phyloP scores from a whole-genome alignment of 2,797 vertebrate species.

The Emydoidea blandingii region DNA sequence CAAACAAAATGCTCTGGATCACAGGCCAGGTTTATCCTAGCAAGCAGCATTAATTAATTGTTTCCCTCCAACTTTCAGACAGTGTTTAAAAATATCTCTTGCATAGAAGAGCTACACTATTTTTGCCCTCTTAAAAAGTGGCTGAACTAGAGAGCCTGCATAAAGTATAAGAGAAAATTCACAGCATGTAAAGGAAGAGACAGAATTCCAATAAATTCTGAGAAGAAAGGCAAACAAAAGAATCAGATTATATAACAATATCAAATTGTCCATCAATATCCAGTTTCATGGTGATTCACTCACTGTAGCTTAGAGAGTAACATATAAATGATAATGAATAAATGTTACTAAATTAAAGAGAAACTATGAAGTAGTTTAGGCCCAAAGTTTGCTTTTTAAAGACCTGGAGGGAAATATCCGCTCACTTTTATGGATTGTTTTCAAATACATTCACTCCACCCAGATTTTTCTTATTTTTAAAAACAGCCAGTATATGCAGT shows the following conservation, averaged over 20 bases:
- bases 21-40: constrained; percentile 30
- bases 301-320: rapidly evolving
- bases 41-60: constrained; percentile 21
- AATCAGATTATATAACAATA: background rate
- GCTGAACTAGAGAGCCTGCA: background rate
- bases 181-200: background rate
- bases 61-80: constrained; percentile 4
- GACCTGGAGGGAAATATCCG: background rate
- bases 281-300: background rate
- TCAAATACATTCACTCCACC: background rate
- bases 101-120: background rate
- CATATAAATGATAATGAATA: background rate
- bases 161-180: background rate
- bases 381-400: background rate
- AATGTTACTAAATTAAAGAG: background rate
- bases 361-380: background rate
- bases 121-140: background rate
- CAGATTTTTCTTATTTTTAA: background rate
- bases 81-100: background rate
- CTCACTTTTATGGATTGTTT: background rate
- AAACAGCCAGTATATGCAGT: background rate
- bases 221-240: background rate
- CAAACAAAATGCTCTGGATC: background rate
- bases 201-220: background rate
- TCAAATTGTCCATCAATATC: background rate